Evolutionary conservation across 1,140 invertebrate genomes (phyloP).

Genomic region (Bilobella aurantiaca): DNA sequence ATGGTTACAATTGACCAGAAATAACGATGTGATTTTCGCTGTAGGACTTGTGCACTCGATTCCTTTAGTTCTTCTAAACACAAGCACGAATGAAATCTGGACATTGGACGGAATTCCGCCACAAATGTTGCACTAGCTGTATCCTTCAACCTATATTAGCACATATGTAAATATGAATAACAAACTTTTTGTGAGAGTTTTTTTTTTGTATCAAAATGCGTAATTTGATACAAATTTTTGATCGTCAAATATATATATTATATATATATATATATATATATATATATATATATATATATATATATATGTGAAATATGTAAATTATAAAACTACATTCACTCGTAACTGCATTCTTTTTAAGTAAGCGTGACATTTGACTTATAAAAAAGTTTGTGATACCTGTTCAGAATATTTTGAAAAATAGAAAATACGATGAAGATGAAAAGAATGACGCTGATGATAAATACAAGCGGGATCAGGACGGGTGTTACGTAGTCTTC

Average conservation of each 20-base stretch:
- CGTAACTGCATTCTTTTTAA: no score
- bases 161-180: no score
- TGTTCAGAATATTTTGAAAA: constrained; percentile 8
- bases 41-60: not conserved
- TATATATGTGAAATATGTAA: no score
- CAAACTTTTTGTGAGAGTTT: no score
- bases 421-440: constrained; percentile 13
- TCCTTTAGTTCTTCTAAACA: not conserved
- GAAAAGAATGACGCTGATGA: constrained; percentile 3
- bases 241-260: no score
- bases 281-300: no score
- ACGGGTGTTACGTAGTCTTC: constrained; percentile 15
- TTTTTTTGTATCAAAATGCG: no score
- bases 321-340: no score
- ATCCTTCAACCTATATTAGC: not conserved
- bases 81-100: not conserved
- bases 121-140: not conserved
- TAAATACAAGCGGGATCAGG: constrained; percentile 17
- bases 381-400: no score
- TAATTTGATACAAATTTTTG: no score
- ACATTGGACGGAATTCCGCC: not conserved
- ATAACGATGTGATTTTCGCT: constrained; percentile 24
- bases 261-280: no score
- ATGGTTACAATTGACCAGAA: constrained; percentile 20
- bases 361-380: no score